Conservation (phyloP, 1,140 invertebrate genomes). For the Cylas formicarius region DNA sequence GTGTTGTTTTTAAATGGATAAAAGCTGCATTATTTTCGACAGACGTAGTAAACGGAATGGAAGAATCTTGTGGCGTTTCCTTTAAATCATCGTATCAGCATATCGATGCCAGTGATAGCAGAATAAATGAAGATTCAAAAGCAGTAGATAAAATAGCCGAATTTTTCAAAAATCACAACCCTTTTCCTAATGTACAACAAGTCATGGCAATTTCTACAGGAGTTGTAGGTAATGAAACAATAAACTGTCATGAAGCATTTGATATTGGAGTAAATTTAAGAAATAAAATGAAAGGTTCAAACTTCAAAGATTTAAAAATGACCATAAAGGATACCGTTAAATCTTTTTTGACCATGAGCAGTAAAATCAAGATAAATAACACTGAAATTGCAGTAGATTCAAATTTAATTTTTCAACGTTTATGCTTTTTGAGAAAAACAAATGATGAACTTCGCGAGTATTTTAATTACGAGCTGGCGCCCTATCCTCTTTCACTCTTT, state of each 20-base stretch:
- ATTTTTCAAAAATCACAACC: slow-evolving; percentile 24
- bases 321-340: slow-evolving; percentile 18
- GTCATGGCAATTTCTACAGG: slow-evolving; percentile 34
- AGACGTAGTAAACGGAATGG: slow-evolving; percentile 18
- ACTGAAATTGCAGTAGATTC: slow-evolving; percentile 35
- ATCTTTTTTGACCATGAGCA: slow-evolving; percentile 4
- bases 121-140: slow-evolving; percentile 27
- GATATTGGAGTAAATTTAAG: slow-evolving; percentile 35
- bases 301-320: slow-evolving; percentile 23
- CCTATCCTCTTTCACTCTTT: slow-evolving; percentile 4
- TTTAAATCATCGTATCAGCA: slow-evolving; percentile 23
- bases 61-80: slow-evolving; percentile 18
- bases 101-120: slow-evolving; percentile 33
- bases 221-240: slow-evolving; percentile 35
- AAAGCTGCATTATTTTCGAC: no score
- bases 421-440: slow-evolving; percentile 22
- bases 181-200: slow-evolving; percentile 28
- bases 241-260: slow-evolving; percentile 40
- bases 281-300: slow-evolving; percentile 28
- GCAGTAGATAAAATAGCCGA: no score
- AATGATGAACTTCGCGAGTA: slow-evolving; percentile 39
- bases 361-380: slow-evolving; percentile 32
- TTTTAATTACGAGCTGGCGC: slow-evolving; percentile 7
- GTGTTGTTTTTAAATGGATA: slow-evolving; percentile 21
- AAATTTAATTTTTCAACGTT: slow-evolving; percentile 40